phyloP scores from a whole-genome alignment of 2,113 vertebrate species.

The Phycodurus eques region DNA sequence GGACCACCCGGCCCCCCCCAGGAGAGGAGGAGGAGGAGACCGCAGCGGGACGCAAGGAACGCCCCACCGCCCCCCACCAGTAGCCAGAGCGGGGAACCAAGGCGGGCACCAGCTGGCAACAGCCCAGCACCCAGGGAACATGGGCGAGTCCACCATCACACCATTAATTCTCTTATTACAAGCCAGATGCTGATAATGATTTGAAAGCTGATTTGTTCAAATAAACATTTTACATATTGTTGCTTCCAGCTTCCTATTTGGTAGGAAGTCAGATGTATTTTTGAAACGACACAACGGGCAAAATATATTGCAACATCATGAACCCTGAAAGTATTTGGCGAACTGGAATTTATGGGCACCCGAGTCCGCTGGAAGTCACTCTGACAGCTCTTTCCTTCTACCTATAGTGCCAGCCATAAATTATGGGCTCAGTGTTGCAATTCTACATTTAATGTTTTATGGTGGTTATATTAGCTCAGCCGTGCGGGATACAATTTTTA shows the following conservation, averaged over 20 bases:
- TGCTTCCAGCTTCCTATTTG: background rate
- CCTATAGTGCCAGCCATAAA: conserved; percentile 26
- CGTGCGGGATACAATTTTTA: conserved; percentile 14
- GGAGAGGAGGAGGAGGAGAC: too few species aligned
- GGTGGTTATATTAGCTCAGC: conserved; percentile 18
- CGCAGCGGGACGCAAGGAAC: too few species aligned
- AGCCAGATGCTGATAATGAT: background rate
- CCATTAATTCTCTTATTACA: too few species aligned
- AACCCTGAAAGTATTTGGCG: conserved; percentile 20
- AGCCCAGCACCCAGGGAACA: too few species aligned
- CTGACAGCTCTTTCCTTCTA: conserved; percentile 17
- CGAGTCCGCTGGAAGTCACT: conserved; percentile 24
- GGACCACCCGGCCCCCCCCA: too few species aligned
- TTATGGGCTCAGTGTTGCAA: conserved; percentile 35
- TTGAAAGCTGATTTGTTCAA: background rate
- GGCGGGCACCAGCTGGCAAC: too few species aligned
- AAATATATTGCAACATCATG: conserved; percentile 18
- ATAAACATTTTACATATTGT: background rate
- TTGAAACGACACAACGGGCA: background rate
- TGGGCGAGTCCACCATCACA: too few species aligned
- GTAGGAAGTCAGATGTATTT: conserved; percentile 1
- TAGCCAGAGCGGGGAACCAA: too few species aligned
- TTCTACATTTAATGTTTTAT: conserved; percentile 40
- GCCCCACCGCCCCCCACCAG: too few species aligned
- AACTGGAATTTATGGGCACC: conserved; percentile 21